A percentile compares a stretch with the other conserved stretches of the same genome.
These are phyloP conservation scores for Calliphora vicina DNA, from an alignment of 1,140 invertebrate genomes.

Conservation along the genomic window DNA sequence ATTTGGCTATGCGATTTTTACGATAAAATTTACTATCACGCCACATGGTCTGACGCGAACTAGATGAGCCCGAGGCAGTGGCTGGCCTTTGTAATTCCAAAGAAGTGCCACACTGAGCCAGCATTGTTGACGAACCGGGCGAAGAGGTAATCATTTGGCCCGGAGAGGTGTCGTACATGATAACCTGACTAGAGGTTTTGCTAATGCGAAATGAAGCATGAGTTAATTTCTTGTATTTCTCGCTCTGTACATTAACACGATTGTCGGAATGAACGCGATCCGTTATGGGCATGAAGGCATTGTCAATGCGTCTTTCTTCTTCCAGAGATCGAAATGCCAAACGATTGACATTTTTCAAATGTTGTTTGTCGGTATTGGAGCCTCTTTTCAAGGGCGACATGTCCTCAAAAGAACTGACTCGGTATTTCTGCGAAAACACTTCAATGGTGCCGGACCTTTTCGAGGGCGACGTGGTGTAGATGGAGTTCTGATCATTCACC, in stretches of 20 bases:
- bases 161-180: slow-evolving; percentile 40
- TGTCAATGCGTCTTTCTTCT: slow-evolving; percentile 62
- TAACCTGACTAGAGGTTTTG: slow-evolving; percentile 50
- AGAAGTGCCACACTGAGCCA: slow-evolving; percentile 40
- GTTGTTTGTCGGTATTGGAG: slow-evolving; percentile 44
- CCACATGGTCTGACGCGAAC: slow-evolving; percentile 54
- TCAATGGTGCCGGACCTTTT: slow-evolving; percentile 60
- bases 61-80: slow-evolving; percentile 39
- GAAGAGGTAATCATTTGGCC: slow-evolving; percentile 29
- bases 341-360: slow-evolving; percentile 59
- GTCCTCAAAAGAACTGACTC: slow-evolving; percentile 62
- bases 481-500: slow-evolving; percentile 62
- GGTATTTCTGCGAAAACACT: slow-evolving; percentile 63
- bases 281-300: slow-evolving; percentile 58
- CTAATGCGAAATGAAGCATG: slow-evolving; percentile 60
- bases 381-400: slow-evolving; percentile 52
- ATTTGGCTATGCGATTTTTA: slow-evolving; percentile 61
- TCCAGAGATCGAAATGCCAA: slow-evolving; percentile 60
- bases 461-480: slow-evolving; percentile 63
- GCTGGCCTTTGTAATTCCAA: slow-evolving; percentile 50
- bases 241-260: slow-evolving; percentile 60
- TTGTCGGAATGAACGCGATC: slow-evolving; percentile 62
- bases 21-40: slow-evolving; percentile 61
- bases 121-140: slow-evolving; percentile 23
- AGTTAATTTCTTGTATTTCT: slow-evolving; percentile 62